Evolutionary conservation across 2,113 vertebrate genomes (phyloP), one percentile per base, ranked within the genome.

Genomic region (Microtus ochrogaster): DNA sequence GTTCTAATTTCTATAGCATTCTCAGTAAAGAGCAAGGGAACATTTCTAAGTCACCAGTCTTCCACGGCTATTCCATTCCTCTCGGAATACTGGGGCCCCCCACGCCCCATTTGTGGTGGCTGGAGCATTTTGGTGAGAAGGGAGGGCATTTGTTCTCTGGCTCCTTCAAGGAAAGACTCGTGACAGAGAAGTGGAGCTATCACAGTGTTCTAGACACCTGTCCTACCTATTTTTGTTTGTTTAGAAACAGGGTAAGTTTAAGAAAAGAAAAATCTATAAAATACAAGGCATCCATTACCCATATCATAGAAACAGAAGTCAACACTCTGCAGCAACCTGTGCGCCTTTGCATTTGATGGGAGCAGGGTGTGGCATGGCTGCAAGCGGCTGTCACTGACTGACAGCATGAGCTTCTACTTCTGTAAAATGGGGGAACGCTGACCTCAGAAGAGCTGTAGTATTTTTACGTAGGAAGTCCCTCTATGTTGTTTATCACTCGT

Each of bases 151-250:
- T 12, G 8, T 36, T 49, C 44, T 84, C 2, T 90, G 66, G 12
- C 30, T 28, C 33, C 61, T 22, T 92, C 14, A 24, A 90, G 58
- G 63, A 39, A 36, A 88, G 63, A 47, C 70, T 92, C 14, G 7
- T 90, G 58, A 28, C 81, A 85, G 33, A 84, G 41, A 74, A 90
- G 79, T 89, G 28, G 33, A 82, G n/a, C 81, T 61, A 61, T 41
- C 44, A 26, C 86, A 5, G 19, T 30, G 41, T 86, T 79, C 49
- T 61, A 85, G 74, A 79, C 90, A 90, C 63, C 30, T 66, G 73
- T 41, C 33, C 28, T 63, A 11, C 36, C 85, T 94, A 97, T 93
- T 72, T 88, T 30, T 84, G 94, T 61, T 76, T 73, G 24, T 74
- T 74, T 61, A 95, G 63, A n/a, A 79, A 22, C n/a, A 13, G 28